Percentiles rank a stretch among this genome's conserved stretches.
Evolutionary conservation across 2,797 vertebrate species (phyloP).

Genomic region (Glyptemys insculpta): DNA sequence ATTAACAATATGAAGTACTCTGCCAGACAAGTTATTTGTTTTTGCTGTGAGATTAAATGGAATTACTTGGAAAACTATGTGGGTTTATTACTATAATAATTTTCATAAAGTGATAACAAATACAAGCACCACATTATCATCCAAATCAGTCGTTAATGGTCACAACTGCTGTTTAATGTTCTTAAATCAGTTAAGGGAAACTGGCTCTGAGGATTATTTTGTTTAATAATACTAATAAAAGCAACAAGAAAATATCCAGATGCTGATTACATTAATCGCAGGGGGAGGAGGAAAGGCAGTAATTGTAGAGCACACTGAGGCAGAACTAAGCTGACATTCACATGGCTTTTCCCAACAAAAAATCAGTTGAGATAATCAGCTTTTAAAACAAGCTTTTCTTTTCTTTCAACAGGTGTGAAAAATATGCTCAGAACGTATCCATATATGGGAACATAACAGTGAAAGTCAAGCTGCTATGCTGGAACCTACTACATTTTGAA

Average conservation of each 20-base stretch:
- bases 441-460: background rate
- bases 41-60: slow-evolving; percentile 64
- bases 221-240: slow-evolving; percentile 73
- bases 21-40: slow-evolving; percentile 62
- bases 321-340: slow-evolving; percentile 13
- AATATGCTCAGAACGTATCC: background rate
- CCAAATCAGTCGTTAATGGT: slow-evolving; percentile 65
- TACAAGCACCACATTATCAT: slow-evolving; percentile 38
- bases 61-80: slow-evolving; percentile 60
- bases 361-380: background rate
- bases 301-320: slow-evolving; percentile 18
- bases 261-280: slow-evolving; percentile 38
- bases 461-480: background rate
- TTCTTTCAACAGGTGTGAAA: background rate
- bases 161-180: slow-evolving; percentile 64
- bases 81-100: slow-evolving; percentile 72
- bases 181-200: slow-evolving; percentile 65
- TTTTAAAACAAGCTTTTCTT: slow-evolving; percentile 7
- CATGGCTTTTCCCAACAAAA: background rate
- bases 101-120: slow-evolving; percentile 60
- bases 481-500: background rate
- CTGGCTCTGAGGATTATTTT: slow-evolving; percentile 44
- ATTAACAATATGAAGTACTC: slow-evolving; percentile 65
- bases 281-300: background rate
- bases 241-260: slow-evolving; percentile 35